Evolutionary conservation across 2,113 vertebrate species (phyloP).

Genomic region (Danionella cerebrum): DNA sequence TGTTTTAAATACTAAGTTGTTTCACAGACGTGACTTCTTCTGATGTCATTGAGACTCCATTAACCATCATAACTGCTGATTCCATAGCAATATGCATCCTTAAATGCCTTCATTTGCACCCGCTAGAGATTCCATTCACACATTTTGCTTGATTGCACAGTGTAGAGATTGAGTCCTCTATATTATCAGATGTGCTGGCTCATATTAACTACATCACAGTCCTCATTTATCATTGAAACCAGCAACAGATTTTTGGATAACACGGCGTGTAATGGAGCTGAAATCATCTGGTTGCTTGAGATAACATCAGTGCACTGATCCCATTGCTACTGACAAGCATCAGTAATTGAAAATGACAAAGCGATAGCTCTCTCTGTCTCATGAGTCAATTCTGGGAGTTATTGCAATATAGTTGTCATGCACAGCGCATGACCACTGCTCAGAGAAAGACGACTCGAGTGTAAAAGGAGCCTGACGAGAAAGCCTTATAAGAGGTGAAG

Average conservation of each 20-base stretch:
- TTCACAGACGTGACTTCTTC: not conserved
- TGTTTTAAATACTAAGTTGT: not conserved
- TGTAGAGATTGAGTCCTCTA: conserved; percentile 5
- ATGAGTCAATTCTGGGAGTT: not conserved
- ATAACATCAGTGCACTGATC: conserved; percentile 36
- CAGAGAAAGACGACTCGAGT: not conserved
- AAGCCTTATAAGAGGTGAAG: conserved; percentile 17
- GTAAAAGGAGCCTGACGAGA: not conserved
- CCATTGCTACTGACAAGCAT: conserved; percentile 33
- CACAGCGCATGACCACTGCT: not conserved
- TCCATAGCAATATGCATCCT: not conserved
- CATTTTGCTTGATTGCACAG: conserved; percentile 7
- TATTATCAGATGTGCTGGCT: conserved; percentile 14
- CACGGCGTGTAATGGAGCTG: conserved; percentile 26
- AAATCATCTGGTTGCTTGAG: conserved; percentile 23
- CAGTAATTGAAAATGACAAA: conserved; percentile 43
- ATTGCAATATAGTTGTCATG: conserved; percentile 15
- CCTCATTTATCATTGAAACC: conserved; percentile 22
- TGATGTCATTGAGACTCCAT: not conserved
- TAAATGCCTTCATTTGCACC: not conserved
- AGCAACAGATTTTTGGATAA: conserved; percentile 26
- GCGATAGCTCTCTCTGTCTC: conserved; percentile 11
- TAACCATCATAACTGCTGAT: not conserved
- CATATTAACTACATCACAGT: conserved; percentile 19
- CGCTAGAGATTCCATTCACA: conserved; percentile 3